Evolutionary conservation across 2,888 invertebrate genomes (phyloP).

Genomic region (Cactoblastis cactorum): DNA sequence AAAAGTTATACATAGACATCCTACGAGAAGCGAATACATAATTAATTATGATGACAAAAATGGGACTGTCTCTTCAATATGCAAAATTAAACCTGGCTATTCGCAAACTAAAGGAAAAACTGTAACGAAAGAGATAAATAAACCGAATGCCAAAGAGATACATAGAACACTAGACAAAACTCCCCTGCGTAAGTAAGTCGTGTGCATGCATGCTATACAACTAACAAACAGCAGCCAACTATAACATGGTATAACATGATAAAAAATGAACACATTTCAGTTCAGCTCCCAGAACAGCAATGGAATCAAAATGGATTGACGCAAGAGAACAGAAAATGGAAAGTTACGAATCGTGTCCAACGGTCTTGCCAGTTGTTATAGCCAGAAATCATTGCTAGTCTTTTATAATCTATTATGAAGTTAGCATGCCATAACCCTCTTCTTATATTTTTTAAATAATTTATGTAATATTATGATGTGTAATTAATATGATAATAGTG

Average conservation of each 20-base stretch:
- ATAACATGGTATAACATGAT: conserved; percentile 45
- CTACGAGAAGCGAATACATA: conserved; percentile 59
- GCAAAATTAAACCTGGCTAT: conserved; percentile 54
- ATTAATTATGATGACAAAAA: conserved; percentile 73
- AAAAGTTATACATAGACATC: conserved; percentile 31
- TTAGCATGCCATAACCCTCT: conserved; percentile 18
- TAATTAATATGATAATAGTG: conserved; percentile 62
- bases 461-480: conserved; percentile 16
- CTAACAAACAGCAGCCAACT: conserved; percentile 41
- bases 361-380: conserved; percentile 70
- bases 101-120: conserved; percentile 48
- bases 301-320: conserved; percentile 46
- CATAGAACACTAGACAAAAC: conserved; percentile 53
- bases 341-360: conserved; percentile 50
- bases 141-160: conserved; percentile 46
- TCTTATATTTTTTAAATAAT: conserved; percentile 18
- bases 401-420: conserved; percentile 27
- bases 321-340: conserved; percentile 52
- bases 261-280: conserved; percentile 70
- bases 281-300: conserved; percentile 60
- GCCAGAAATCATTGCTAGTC: conserved; percentile 35
- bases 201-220: conserved; percentile 58
- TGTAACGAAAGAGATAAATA: conserved; percentile 38
- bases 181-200: conserved; percentile 70
- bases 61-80: conserved; percentile 67